Evolutionary conservation across 2,888 invertebrate genomes (phyloP).

Genomic region (Bombylius major): DNA sequence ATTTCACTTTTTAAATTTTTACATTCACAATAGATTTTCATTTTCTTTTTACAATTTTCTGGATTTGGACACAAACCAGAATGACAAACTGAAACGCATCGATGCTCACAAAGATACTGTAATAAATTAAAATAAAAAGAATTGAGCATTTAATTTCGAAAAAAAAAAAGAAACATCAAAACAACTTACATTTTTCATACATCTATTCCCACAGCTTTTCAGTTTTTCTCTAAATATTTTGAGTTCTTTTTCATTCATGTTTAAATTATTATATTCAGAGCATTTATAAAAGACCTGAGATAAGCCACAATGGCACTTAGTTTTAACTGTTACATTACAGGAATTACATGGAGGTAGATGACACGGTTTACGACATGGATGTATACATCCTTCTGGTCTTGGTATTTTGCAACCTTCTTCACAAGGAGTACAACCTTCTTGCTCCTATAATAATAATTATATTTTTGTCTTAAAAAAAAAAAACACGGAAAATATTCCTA

Average conservation of each 20-base stretch:
- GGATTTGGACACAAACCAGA: conserved; percentile 52
- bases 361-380: conserved; percentile 57
- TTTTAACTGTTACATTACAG: conserved; percentile 55
- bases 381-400: conserved; percentile 61
- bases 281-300: conserved; percentile 66
- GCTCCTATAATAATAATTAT: conserved; percentile 31
- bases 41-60: conserved; percentile 63
- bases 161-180: conserved; percentile 4
- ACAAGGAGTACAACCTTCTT: conserved; percentile 45
- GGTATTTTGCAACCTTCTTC: conserved; percentile 46
- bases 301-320: conserved; percentile 72
- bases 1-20: conserved; percentile 62
- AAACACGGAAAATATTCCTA: background rate
- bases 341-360: conserved; percentile 63
- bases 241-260: conserved; percentile 35
- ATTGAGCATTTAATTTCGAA: background rate
- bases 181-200: conserved; percentile 59
- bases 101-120: conserved; percentile 73
- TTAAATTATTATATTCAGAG: conserved; percentile 46
- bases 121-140: conserved; percentile 2
- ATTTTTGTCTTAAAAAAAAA: background rate
- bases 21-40: conserved; percentile 67
- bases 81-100: conserved; percentile 63
- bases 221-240: conserved; percentile 21
- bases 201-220: conserved; percentile 64